These are phyloP conservation scores for Drymodes brunneopygia DNA, from an alignment of 2,113 vertebrate genomes.

Conservation along the genomic window DNA sequence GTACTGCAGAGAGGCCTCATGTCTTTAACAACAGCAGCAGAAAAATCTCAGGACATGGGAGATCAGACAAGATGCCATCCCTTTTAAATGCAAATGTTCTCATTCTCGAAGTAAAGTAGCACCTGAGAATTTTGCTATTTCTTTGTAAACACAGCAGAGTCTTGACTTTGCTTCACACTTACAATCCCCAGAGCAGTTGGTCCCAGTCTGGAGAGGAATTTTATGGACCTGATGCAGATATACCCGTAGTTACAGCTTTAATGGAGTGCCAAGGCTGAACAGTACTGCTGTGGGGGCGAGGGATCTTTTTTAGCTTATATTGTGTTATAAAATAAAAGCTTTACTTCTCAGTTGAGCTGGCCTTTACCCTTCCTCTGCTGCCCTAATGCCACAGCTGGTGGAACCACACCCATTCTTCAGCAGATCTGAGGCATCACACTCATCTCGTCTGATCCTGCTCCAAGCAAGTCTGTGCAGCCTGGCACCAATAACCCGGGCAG, in stretches of 20 bases:
- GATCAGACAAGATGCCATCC: neutral
- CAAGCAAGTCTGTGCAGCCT: neutral
- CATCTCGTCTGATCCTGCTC: neutral
- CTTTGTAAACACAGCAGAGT: neutral
- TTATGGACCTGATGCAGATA: neutral
- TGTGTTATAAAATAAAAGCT: neutral
- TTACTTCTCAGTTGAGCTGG: neutral
- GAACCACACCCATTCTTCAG: neutral
- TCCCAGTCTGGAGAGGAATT: neutral
- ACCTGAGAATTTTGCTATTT: neutral
- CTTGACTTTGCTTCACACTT: neutral
- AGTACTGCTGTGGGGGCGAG: rapidly evolving
- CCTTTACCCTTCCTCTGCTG: neutral
- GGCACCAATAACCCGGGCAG: neutral
- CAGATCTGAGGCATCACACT: neutral
- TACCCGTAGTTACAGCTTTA: neutral
- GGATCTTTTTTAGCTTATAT: neutral
- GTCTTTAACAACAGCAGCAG: neutral
- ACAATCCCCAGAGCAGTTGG: neutral
- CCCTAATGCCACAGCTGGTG: neutral
- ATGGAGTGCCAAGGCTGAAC: neutral
- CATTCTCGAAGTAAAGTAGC: neutral
- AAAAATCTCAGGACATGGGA: neutral
- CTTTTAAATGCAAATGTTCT: neutral
- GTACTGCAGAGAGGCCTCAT: neutral